Evolutionary conservation across 2,113 vertebrate species (phyloP), one percentile per base, ranked within the genome.

Genomic region (Meleagris gallopavo): DNA sequence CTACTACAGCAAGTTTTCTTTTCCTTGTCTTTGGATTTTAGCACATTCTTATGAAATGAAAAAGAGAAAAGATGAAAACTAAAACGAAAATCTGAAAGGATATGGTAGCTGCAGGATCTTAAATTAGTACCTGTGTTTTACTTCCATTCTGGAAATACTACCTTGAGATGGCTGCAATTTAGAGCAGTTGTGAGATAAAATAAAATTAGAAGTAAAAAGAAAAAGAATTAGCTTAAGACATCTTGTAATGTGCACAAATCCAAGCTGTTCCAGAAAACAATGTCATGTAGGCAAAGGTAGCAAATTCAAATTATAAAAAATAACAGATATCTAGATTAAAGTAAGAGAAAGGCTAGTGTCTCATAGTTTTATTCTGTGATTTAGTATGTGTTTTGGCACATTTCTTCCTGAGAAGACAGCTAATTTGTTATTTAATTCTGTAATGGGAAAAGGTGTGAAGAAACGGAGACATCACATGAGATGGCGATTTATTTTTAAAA

Each of bases 371-470:
- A 40, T 40, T 75, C 4, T 43, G 4, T 76, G 45, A 73, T 86
- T 92, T 89, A 64, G 13, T 77, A 60, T 48, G 22, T 46, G 36
- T 69, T 94, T 89, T 87, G 54, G 62, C 71, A 80, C 55, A 70
- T 84, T 93, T 93, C 34, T 89, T 88, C 48, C 14, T 52, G 38
- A 92, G 70, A 88, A 77, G 65, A 40, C 30, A 72, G 83, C 10
- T 13, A 36, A 45, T 82, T 84, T 91, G 27, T 69, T 91, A 64
- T 19, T 76, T 67, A 62, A 71, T 86, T 90, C 34, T 83, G 24
- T 36, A 13, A 71, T 52, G 38, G 29, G 83, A 94, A 90, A 38
- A 22, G 6, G 2, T 66, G 30, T 64, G 46, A 90, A 77, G 76
- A 89, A 86, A 90, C 21, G 50, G 64, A 86, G 57, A 77, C 30